Base-by-base conservation (phyloP, 2,113 vertebrate genomes). In the Rhabdornis inornatus region DNA sequence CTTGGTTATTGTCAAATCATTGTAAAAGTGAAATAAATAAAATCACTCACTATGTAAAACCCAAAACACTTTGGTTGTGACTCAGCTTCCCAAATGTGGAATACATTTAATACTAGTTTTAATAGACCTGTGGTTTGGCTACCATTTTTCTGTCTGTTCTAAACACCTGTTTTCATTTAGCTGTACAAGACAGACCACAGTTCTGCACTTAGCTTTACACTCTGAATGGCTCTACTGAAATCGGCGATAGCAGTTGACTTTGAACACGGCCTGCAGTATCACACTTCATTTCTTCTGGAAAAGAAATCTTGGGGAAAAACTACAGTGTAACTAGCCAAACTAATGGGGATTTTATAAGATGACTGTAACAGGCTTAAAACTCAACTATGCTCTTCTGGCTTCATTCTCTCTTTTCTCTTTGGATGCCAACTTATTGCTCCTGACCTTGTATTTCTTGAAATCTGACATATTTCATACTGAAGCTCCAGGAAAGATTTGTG, bases 101-200 rank as follows among this genome's bases (percentile, higher is more conserved):
- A 96, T 81, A 60, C 20, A 92, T 95, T 93, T 89, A 81, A 56
- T 42, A 68, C 20, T 49, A 40, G 31, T 84, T 90, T 71, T 52
- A 84, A 30, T 14, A 83, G 64, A 42, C 56, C 31, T 71, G 10
- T 59, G 69, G 35, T 94, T 88, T 93, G 79, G 79, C 87, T 64
- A 78, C 31, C 31, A 31, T 11, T 10, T 53, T 88, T 75, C 72
- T 93, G 31, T 86, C 90, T 91, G 45, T 44, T 92, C 30, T 74
- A 40, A 90, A 87, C 75, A 91, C 68, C 71, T 95, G 85, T 59
- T 97, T 96, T 90, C 39, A 22, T 80, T 95, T 93, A 96, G 33
- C 80, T 89, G n/a, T 49, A 56, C 31, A 70, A 74, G 52, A 89
- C 2, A 1, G 30, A 93, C 55, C 28, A 31, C 61, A 74, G 31